A percentile compares a stretch with the other conserved stretches of the same genome.
phyloP scores from a whole-genome alignment of 2,113 vertebrate species.

The Sciurus niger region DNA sequence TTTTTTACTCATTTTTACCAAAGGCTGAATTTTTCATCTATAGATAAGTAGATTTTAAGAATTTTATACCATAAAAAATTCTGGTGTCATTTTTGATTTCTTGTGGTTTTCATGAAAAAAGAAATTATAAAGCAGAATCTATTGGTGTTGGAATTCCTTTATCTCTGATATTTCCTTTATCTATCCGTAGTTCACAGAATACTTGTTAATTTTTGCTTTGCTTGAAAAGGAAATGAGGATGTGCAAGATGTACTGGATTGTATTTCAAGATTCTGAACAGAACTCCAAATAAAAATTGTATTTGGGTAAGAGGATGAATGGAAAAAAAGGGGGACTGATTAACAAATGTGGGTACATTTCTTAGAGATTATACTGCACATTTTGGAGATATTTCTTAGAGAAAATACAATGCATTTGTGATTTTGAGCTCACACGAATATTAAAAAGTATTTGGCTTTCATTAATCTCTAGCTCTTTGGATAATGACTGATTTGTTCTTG shows the following conservation, averaged over 20 bases:
- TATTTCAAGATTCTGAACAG: conserved; percentile 36
- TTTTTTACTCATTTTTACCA: conserved; percentile 57
- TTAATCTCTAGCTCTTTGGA: background rate
- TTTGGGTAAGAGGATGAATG: background rate
- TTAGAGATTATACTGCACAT: background rate
- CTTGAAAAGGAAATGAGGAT: conserved; percentile 50
- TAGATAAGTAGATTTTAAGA: conserved; percentile 18
- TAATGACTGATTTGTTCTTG: background rate
- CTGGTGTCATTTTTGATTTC: conserved; percentile 36
- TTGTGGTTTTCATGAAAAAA: conserved; percentile 42
- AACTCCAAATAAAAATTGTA: background rate
- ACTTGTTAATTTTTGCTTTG: conserved; percentile 28
- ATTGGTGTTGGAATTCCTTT: background rate
- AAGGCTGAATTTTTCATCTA: conserved; percentile 23
- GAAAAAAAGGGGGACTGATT: background rate
- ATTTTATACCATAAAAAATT: conserved; percentile 29
- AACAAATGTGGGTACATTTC: background rate
- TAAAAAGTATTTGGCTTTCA: background rate
- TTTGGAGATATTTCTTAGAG: conserved; percentile 18
- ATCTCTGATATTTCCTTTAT: background rate
- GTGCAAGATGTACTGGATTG: background rate
- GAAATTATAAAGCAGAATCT: conserved; percentile 50
- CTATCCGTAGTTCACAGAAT: conserved; percentile 15
- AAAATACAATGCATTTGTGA: background rate
- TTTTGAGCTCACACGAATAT: conserved; percentile 19